Evolutionary conservation across 2,888 invertebrate species (phyloP), one percentile per base, ranked within the genome.

Genomic region (Cephus runcator): DNA sequence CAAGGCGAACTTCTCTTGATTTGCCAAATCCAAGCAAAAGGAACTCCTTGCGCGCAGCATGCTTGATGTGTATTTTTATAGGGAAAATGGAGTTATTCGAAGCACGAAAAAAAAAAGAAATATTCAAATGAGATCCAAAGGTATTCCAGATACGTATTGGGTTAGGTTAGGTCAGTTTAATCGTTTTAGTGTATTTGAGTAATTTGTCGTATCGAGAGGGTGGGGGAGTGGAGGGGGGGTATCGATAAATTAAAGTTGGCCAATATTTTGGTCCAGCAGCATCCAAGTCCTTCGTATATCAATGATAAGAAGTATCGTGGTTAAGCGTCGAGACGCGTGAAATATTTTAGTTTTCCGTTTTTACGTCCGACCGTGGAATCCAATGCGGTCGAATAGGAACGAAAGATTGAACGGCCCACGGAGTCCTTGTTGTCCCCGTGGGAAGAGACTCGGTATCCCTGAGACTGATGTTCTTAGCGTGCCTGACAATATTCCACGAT

Each of bases 1-100:
- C 77, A 79, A 79, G 79, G 79, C 69, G 36, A 23, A 56, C 40
- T 23, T 56, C 23, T 56, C 40, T 56, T 56, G 40, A 56, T 23
- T 6, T 23, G 6, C 6, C 23, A 23, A 56, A 23, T 56, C 40
- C 2, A 56, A 56, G 40, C 9, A 56, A 56, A 56, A 56, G 40
- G 9, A 56, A 56, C 9, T 56, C 40, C 6, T 9, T 23, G 40
- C 15, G 15, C 40, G 40, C 40, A 40, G 40, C 23, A 56, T 56
- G 40, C 40, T 23, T 40, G 23, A 15, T 23, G 40, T 15, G 40
- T 40, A 1, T 40, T 40, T 15, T 40, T 40, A 6, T 15, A 6
- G 1, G 6, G 40, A 40, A 23, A 40, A 15, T 40, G 23, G 9
- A 56, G 23, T 23, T 56, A 56, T 56, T 56, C 40, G 23, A 56